These are phyloP conservation scores for Cheilinus undulatus DNA, from an alignment of 2,113 vertebrate species.

Conservation along the genomic window DNA sequence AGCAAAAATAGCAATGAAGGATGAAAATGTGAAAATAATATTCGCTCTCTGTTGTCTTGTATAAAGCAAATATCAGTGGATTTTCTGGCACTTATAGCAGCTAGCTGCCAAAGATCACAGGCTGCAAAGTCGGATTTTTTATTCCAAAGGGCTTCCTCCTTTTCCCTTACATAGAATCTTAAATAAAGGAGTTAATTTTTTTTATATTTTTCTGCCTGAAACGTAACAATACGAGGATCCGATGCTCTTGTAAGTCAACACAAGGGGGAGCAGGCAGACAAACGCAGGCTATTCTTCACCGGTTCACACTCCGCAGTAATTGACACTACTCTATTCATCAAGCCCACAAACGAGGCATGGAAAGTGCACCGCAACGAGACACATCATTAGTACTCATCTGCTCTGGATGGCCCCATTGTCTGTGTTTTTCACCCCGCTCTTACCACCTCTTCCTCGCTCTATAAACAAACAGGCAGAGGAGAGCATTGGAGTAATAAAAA, in stretches of 20 bases:
- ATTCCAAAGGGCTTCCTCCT: constrained; percentile 4
- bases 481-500: background rate
- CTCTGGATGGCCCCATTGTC: constrained; percentile 38
- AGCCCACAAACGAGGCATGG: constrained; percentile 33
- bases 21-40: constrained; percentile 11
- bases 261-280: constrained; percentile 37
- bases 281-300: constrained; percentile 16
- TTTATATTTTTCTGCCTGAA: fast-evolving
- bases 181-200: background rate
- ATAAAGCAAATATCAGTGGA: background rate
- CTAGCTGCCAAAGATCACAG: background rate
- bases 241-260: constrained; percentile 10
- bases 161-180: background rate
- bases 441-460: constrained; percentile 3
- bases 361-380: constrained; percentile 22
- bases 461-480: constrained; percentile 30
- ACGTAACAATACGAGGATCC: background rate
- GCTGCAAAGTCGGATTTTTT: background rate
- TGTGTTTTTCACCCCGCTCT: constrained; percentile 5
- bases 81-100: constrained; percentile 2
- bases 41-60: background rate
- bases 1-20: constrained; percentile 14
- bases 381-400: constrained; percentile 59
- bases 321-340: constrained; percentile 44
- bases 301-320: constrained; percentile 17